A percentile compares a stretch with the other conserved stretches of the same genome.
Conservation (phyloP, 2,113 vertebrate species). For the Cyprinus carpio region DNA sequence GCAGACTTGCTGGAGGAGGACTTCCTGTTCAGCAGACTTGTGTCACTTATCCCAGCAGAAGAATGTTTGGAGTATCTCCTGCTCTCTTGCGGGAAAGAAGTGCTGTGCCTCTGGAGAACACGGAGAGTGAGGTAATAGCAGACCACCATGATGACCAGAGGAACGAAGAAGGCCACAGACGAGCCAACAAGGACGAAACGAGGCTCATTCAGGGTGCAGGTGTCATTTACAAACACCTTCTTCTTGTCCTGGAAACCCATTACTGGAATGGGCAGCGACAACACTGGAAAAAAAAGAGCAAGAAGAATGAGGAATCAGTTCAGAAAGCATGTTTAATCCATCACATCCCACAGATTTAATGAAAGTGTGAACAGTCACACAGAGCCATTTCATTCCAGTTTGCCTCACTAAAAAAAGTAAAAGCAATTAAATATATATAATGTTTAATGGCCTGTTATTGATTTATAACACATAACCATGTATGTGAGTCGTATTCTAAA, state of each 20-base stretch:
- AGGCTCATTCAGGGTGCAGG: constrained; percentile 80
- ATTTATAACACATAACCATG: no score
- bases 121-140: constrained; percentile 82
- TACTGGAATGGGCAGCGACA: constrained; percentile 81
- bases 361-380: no score
- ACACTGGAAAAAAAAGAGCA: constrained; percentile 67
- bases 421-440: no score
- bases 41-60: constrained; percentile 59
- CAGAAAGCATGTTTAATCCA: background rate
- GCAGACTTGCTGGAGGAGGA: constrained; percentile 55
- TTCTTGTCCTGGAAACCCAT: constrained; percentile 81
- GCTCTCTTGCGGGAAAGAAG: constrained; percentile 70
- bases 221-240: constrained; percentile 80
- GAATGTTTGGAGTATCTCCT: constrained; percentile 36
- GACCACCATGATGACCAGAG: constrained; percentile 86
- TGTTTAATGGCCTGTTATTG: no score
- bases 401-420: no score
- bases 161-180: constrained; percentile 86
- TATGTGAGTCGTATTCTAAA: no score
- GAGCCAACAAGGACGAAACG: constrained; percentile 84
- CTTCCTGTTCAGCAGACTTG: constrained; percentile 71
- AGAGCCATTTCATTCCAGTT: no score
- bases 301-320: background rate
- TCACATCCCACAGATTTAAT: no score
- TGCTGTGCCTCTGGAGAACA: constrained; percentile 79